Percentiles rank a stretch among this genome's conserved stretches.
Conservation (phyloP, 2,797 vertebrate species). For the Rhinophrynus dorsalis region DNA sequence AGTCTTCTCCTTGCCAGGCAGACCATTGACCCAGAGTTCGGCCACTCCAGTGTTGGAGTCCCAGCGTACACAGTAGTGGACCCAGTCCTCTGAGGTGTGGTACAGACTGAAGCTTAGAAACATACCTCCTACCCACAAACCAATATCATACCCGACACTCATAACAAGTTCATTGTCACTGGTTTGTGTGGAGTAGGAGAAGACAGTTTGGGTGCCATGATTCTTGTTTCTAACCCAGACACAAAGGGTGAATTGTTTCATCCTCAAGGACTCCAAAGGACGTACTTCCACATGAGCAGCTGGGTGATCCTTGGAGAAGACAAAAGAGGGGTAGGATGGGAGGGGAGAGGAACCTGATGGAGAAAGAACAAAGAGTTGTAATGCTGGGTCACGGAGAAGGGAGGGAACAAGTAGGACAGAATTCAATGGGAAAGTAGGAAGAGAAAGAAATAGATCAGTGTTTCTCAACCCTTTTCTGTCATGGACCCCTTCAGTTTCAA, state of each 20-base stretch:
- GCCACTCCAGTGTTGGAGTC: conserved; percentile 64
- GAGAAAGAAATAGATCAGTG: too few species aligned
- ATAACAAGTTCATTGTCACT: conserved; percentile 74
- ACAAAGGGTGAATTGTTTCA: conserved; percentile 75
- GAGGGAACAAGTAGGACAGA: not conserved
- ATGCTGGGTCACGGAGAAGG: not conserved
- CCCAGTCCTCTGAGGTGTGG: conserved; percentile 63
- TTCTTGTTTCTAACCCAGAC: conserved; percentile 67
- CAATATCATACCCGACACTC: conserved; percentile 66
- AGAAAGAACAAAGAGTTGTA: not conserved
- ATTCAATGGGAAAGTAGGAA: too few species aligned
- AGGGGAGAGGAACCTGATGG: not conserved
- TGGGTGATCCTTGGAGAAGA: conserved; percentile 66
- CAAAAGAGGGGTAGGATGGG: conserved; percentile 67
- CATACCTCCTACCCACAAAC: conserved; percentile 74
- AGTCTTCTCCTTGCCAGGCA: conserved; percentile 63
- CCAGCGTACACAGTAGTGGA: conserved; percentile 80
- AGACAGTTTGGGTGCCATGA: conserved; percentile 62
- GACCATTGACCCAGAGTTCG: conserved; percentile 75
- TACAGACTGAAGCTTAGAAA: conserved; percentile 72
- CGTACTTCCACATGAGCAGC: conserved; percentile 69
- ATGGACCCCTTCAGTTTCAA: too few species aligned
- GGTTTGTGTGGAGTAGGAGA: conserved; percentile 73
- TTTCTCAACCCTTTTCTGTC: too few species aligned
- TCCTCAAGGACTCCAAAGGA: conserved; percentile 57